phyloP scores from a whole-genome alignment of 2,113 vertebrate species.

The Butorides virescens region DNA sequence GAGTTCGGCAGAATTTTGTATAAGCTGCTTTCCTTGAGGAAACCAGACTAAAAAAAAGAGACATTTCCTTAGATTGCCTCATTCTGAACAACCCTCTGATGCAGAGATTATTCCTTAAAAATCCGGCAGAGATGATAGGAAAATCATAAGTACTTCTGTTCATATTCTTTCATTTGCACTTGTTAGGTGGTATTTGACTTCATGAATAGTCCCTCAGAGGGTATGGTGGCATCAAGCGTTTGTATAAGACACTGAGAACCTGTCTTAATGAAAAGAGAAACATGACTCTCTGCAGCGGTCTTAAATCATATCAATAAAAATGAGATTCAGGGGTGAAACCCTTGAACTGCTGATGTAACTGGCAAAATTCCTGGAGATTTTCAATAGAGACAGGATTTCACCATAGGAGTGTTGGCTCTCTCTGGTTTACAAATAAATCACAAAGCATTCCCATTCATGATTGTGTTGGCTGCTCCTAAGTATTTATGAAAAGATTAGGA shows the following conservation, averaged over 20 bases:
- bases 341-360: slow-evolving; percentile 12
- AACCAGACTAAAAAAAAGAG: background rate
- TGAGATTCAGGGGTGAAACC: background rate
- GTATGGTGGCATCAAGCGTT: background rate
- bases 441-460: background rate
- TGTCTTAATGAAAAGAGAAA: background rate
- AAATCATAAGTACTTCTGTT: background rate
- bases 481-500: slow-evolving; percentile 3
- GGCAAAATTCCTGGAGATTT: slow-evolving; percentile 27
- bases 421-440: slow-evolving; percentile 21
- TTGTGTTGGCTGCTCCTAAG: background rate
- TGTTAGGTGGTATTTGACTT: background rate
- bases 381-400: background rate
- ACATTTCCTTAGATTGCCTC: background rate
- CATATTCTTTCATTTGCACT: background rate
- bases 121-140: background rate
- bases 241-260: background rate
- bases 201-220: background rate
- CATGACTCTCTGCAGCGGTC: background rate
- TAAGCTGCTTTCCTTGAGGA: background rate
- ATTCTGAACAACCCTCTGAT: background rate
- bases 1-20: background rate
- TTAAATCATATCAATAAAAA: slow-evolving; percentile 14
- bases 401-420: background rate
- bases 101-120: background rate